Conservation (phyloP, 1,140 invertebrate genomes). For the Proales similis region DNA sequence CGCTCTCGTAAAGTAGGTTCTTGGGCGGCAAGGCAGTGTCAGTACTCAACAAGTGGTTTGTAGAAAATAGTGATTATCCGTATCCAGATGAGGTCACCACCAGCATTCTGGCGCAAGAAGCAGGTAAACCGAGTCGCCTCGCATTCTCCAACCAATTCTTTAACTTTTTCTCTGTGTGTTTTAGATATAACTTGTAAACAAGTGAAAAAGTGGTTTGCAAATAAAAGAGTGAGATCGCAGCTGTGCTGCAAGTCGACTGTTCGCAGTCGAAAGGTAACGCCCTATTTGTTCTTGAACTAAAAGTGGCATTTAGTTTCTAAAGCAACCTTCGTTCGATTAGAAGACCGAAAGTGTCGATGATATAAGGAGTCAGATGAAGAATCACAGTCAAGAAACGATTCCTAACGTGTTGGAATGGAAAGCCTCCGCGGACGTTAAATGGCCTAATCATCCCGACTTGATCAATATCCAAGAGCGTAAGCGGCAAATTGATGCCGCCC, state of each 20-base stretch:
- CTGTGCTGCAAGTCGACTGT: slow-evolving; percentile 32
- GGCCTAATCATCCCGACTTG: too few species aligned
- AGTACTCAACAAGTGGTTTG: slow-evolving; percentile 28
- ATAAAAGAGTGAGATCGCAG: slow-evolving; percentile 35
- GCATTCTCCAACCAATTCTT: neutral
- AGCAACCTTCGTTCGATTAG: too few species aligned
- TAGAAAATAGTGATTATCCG: slow-evolving; percentile 33
- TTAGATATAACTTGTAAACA: slow-evolving; percentile 33
- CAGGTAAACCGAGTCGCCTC: neutral
- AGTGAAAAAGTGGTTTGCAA: slow-evolving; percentile 39
- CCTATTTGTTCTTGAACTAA: too few species aligned
- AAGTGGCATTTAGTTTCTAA: too few species aligned
- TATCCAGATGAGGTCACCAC: slow-evolving; percentile 36
- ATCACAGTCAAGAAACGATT: too few species aligned
- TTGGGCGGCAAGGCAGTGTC: slow-evolving; percentile 5
- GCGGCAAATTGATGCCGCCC: too few species aligned
- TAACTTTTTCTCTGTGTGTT: neutral
- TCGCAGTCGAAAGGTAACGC: slow-evolving; percentile 11
- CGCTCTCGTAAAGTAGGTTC: too few species aligned
- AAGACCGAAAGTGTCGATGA: too few species aligned
- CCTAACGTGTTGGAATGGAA: too few species aligned
- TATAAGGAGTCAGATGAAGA: too few species aligned
- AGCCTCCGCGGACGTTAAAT: too few species aligned
- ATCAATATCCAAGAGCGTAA: too few species aligned
- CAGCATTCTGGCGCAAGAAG: slow-evolving; percentile 24